Evolutionary conservation across 1,140 invertebrate species (phyloP), one percentile per base, ranked within the genome.

Genomic region (Matsumurasca onukii): DNA sequence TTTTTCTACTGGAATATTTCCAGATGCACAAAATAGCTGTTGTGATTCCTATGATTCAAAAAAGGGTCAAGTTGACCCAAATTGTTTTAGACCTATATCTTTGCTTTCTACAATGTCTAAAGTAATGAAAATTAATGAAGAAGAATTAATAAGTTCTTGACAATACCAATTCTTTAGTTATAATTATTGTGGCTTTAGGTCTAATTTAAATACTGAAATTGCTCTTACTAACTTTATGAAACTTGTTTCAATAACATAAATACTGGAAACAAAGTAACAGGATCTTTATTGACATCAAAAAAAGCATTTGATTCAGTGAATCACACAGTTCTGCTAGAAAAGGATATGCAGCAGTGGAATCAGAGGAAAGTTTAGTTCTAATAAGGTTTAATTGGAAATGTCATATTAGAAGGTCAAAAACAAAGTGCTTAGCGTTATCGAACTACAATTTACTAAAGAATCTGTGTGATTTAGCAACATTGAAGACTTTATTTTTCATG

Each of bases 251-350:
- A 52, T 52, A 52, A 52, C 20, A 22, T 52, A 12, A 52, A 52
- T 52, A 22, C 12, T 5, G 49, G 49, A 12, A 52, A 52, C 12
- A 12, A 20, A 5, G 49, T 52, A 12, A 52, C 12, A 17, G 49
- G 49, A 5, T 20, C 22, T 5, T 52, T 52, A 12, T 3, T 52
- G 12, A 22, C 12, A 17, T 17, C 22, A 52, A 52, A 52, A 52
- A 52, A 52, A 52, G 49, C 49, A 17, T 52, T 52, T 22, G 49
- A 52, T 22, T 17, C 49, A 12, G 49, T 52, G 49, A 22, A 52
- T 52, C 49, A 52, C 49, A 52, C 3, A 17, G 3, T 52, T 12
- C 20, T 52, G 20, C 20, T 52, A 52, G 22, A 52, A 17, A 52
- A 52, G n/a, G 20, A 15, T 52, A 12, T 52, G 22, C 20, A 12